Evolutionary conservation across 2,888 invertebrate genomes (phyloP), one percentile per base, ranked within the genome.

Genomic region (Erebia epiphron): DNA sequence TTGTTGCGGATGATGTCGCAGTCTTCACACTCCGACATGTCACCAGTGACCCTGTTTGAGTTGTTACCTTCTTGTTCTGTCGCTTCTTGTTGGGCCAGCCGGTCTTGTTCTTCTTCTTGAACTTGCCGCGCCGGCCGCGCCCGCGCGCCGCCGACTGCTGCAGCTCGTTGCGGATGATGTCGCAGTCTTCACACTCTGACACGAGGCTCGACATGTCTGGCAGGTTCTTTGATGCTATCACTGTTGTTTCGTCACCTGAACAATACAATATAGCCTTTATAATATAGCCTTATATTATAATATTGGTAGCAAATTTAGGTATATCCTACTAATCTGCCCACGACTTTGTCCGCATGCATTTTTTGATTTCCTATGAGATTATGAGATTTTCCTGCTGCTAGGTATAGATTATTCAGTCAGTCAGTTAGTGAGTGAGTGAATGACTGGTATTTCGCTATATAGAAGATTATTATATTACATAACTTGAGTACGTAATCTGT

Each of bases 81-180:
- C 87, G 93, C 81, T 84, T 94, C 80, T 94, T 94, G 83, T 91
- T 93, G 0, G 97, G 97, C 97, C 97, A 97, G 10, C 97, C 97
- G 0, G 97, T 97, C 73, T 95, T 93, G 86, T 97, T 97, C 85
- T 95, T 95, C 88, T 96, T 95, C 84, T 95, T 94, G 82, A 95
- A 95, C 75, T 94, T 94, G 67, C 94, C 94, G 13, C 91, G 86
- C 16, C 83, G 81, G 78, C 88, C 79, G 78, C 87, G 76, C 78
- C 86, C 77, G 76, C 86, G 77, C 58, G 79, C 78, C 1, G 83
- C 83, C 3, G 75, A 78, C 58, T 84, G 85, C 49, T 82, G 81
- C 46, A 91, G 85, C 77, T 93, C 89, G 72, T 91, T 86, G 46
- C 89, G 82, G 73, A 94, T 88, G 8, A 89, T 79, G 75, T 91